These are phyloP conservation scores for Arion vulgaris DNA, from an alignment of 1,140 invertebrate species.

Conservation along the genomic window DNA sequence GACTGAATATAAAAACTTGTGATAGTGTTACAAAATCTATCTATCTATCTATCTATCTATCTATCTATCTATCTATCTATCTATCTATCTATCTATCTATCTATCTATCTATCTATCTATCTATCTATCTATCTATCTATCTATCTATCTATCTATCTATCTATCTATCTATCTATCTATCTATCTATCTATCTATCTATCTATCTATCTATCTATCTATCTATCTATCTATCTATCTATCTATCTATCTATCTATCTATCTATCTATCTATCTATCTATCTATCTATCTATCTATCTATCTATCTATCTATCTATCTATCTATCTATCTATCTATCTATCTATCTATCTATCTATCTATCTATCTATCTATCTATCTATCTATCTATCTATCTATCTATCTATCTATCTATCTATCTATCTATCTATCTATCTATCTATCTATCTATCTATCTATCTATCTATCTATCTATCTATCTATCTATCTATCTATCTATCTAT, in stretches of 20 bases:
- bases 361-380: no score
- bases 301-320: no score
- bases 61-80: constrained; percentile 5
- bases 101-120: constrained; percentile 12
- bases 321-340: no score
- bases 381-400: no score
- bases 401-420: no score
- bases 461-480: no score
- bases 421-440: no score
- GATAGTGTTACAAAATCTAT: not conserved
- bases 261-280: not conserved
- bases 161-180: not conserved
- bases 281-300: no score
- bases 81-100: constrained; percentile 18
- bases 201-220: not conserved
- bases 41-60: constrained; percentile 10
- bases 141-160: constrained; percentile 3
- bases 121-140: not conserved
- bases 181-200: not conserved
- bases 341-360: no score
- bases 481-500: no score
- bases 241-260: not conserved
- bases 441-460: no score
- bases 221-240: not conserved
- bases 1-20: no score